Evolutionary conservation across 2,113 vertebrate genomes (phyloP).

Genomic region (Bujurquina vittata): DNA sequence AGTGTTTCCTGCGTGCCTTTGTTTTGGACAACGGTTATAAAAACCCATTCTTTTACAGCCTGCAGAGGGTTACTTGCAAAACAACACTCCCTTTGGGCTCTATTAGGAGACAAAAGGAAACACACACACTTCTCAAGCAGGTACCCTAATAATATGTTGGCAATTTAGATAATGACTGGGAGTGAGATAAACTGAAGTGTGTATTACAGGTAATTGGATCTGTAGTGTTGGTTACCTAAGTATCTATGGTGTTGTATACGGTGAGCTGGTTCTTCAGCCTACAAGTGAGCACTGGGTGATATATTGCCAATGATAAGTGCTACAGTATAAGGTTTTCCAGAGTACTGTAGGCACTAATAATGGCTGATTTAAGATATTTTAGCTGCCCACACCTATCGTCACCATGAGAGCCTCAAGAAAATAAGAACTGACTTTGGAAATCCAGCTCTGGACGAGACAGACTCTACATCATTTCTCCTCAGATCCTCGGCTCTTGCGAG

Average conservation of each 20-base stretch:
- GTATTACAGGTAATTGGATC: conserved; percentile 98
- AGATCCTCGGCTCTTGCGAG: conserved; percentile 38
- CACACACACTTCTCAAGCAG: conserved; percentile 75
- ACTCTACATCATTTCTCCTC: conserved; percentile 45
- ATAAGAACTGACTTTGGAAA: conserved; percentile 38
- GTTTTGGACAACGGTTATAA: conserved; percentile 73
- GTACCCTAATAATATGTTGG: conserved; percentile 92
- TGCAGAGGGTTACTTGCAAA: conserved; percentile 94
- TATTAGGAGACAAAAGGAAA: conserved; percentile 86
- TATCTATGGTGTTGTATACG: conserved; percentile 53
- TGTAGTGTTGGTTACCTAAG: conserved; percentile 80
- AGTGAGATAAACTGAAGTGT: conserved; percentile 98
- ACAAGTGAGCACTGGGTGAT: conserved; percentile 56
- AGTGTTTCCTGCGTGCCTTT: conserved; percentile 46
- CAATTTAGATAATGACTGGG: conserved; percentile 99
- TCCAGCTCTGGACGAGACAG: conserved; percentile 17
- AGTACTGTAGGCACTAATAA: conserved; percentile 32
- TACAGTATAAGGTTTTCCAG: conserved; percentile 41
- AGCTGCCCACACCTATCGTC: conserved; percentile 8
- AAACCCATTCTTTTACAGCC: conserved; percentile 86
- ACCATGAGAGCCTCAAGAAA: conserved; percentile 38
- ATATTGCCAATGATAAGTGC: conserved; percentile 66
- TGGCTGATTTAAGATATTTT: conserved; percentile 45
- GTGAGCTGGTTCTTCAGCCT: conserved; percentile 39
- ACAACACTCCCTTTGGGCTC: conserved; percentile 91